Evolutionary conservation across 2,113 vertebrate genomes (phyloP).

Genomic region (Apodemus speciosus): DNA sequence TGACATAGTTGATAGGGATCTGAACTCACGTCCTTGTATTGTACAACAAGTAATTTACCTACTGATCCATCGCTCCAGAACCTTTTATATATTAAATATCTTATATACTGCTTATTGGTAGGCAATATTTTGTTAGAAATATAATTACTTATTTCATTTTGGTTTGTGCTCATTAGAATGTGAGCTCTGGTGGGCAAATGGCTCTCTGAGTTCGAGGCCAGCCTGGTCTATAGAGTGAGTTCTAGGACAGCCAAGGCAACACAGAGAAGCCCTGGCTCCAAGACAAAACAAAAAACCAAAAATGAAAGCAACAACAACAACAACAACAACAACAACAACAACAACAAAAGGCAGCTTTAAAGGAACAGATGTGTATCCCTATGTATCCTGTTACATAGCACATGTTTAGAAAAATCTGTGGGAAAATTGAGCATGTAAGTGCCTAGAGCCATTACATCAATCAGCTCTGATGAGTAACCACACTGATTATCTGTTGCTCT

Average conservation of each 20-base stretch:
- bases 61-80: not conserved
- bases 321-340: not conserved
- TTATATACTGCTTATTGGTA: not conserved
- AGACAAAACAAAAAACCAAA: not conserved
- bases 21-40: not conserved
- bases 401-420: not conserved
- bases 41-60: not conserved
- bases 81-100: not conserved
- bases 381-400: not conserved
- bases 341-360: not conserved
- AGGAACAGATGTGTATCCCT: not conserved
- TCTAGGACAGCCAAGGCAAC: not conserved
- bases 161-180: not conserved
- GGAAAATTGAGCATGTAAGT: not conserved
- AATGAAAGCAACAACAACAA: not conserved
- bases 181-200: not conserved
- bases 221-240: not conserved
- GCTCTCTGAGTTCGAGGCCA: not conserved
- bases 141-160: not conserved
- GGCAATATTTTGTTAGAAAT: not conserved
- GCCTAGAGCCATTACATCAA: not conserved
- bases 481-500: not conserved
- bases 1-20: not conserved
- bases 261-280: not conserved
- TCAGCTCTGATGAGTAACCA: not conserved